Evolutionary conservation across 2,113 vertebrate genomes (phyloP).

Genomic region (Osmerus mordax): DNA sequence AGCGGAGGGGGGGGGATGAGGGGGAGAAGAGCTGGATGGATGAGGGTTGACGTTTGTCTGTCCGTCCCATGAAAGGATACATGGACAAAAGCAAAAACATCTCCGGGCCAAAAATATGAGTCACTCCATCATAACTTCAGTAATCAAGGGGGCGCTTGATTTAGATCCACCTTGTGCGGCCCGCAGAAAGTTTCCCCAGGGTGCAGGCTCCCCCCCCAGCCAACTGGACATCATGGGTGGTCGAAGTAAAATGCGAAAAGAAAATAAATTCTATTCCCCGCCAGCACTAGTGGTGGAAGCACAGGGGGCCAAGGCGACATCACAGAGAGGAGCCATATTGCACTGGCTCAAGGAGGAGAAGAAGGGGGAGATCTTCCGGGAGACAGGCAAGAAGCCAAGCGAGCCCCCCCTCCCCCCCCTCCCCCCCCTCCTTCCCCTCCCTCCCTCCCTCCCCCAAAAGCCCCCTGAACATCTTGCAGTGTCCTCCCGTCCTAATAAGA

Average conservation of each 20-base stretch:
- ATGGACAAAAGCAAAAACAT: too few species aligned
- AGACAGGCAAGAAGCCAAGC: slow-evolving; percentile 63
- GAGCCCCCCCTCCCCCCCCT: background rate
- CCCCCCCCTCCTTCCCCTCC: slow-evolving; percentile 9
- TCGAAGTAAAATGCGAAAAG: too few species aligned
- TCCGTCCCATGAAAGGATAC: too few species aligned
- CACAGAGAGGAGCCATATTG: slow-evolving; percentile 72
- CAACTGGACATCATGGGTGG: too few species aligned
- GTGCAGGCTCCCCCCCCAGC: too few species aligned
- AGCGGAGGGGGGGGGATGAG: slow-evolving; percentile 23
- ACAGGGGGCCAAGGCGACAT: slow-evolving; percentile 35
- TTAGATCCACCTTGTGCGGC: too few species aligned
- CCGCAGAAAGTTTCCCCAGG: too few species aligned
- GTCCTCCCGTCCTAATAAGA: slow-evolving; percentile 76
- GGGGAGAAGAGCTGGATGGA: background rate
- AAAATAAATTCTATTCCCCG: too few species aligned
- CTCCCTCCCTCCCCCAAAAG: slow-evolving; percentile 56
- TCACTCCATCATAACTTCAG: too few species aligned
- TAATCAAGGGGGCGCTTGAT: too few species aligned
- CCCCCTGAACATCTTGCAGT: slow-evolving; percentile 74
- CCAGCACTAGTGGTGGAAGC: too few species aligned
- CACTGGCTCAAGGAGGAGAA: slow-evolving; percentile 59
- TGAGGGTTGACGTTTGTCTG: background rate
- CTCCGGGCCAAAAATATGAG: too few species aligned
- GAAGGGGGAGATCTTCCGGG: slow-evolving; percentile 56